These are phyloP conservation scores for Agonopterix arenella DNA, from an alignment of 2,888 invertebrate species.

Conservation along the genomic window DNA sequence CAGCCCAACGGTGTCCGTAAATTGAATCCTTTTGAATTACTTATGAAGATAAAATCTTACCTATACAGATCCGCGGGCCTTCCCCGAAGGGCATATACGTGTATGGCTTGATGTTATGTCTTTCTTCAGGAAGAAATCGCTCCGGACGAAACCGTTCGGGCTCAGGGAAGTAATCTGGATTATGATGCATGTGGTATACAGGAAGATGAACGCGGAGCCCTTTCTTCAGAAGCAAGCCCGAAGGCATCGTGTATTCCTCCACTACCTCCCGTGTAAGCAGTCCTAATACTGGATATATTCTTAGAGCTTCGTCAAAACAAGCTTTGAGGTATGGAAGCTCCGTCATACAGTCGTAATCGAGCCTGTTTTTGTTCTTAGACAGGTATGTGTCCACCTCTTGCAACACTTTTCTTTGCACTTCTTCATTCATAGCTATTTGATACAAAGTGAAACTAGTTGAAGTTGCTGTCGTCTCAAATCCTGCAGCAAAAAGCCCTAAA, in stretches of 20 bases:
- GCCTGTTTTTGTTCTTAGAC: neutral
- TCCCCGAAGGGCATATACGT: slow-evolving; percentile 58
- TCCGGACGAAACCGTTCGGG: slow-evolving; percentile 47
- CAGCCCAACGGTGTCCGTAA: neutral
- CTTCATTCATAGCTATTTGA: slow-evolving; percentile 39
- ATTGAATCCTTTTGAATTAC: neutral
- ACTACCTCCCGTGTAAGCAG: slow-evolving; percentile 41
- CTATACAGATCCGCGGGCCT: slow-evolving; percentile 32
- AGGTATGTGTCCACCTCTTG: slow-evolving; percentile 28
- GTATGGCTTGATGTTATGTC: slow-evolving; percentile 34
- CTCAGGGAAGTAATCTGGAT: slow-evolving; percentile 43
- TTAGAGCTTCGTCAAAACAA: slow-evolving; percentile 39
- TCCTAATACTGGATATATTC: slow-evolving; percentile 47
- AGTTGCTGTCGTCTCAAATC: slow-evolving; percentile 43
- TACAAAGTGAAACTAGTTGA: slow-evolving; percentile 31
- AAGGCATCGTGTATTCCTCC: slow-evolving; percentile 41
- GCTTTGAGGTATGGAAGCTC: slow-evolving; percentile 38
- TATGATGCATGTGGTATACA: slow-evolving; percentile 38
- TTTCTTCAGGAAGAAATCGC: slow-evolving; percentile 40
- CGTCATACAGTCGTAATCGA: slow-evolving; percentile 35
- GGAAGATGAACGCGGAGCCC: slow-evolving; percentile 50
- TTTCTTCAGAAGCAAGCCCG: slow-evolving; percentile 38
- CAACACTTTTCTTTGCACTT: slow-evolving; percentile 25
- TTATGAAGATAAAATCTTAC: neutral
- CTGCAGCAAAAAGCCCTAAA: slow-evolving; percentile 59